phyloP scores from a whole-genome alignment of 2,113 vertebrate genomes.

The Dicerorhinus sumatrensis region DNA sequence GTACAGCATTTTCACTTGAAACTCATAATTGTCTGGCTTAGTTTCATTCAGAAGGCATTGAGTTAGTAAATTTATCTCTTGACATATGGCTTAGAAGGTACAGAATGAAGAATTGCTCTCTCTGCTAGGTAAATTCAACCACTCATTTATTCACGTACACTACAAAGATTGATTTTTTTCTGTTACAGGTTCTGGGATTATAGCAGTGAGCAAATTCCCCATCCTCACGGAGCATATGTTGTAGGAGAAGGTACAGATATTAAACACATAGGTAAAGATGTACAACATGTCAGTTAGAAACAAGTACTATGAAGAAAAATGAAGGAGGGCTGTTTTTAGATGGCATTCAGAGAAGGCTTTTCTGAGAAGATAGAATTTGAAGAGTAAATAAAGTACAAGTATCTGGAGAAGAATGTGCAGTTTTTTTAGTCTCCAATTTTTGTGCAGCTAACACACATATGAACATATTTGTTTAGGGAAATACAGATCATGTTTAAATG shows the following conservation, averaged over 20 bases:
- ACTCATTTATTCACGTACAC: fast-evolving
- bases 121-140: background rate
- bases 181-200: background rate
- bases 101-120: background rate
- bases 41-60: background rate
- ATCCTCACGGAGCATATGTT: fast-evolving
- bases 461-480: background rate
- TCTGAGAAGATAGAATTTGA: background rate
- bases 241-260: background rate
- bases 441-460: background rate
- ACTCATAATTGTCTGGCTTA: background rate
- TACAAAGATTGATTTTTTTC: background rate
- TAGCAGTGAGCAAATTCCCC: fast-evolving
- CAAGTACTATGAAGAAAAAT: background rate
- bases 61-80: background rate
- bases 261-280: background rate
- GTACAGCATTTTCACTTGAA: background rate
- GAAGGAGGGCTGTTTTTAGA: background rate
- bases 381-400: background rate
- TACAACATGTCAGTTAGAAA: background rate
- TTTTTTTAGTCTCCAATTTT: background rate
- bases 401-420: background rate
- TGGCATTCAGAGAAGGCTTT: fast-evolving
- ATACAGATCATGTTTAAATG: background rate
- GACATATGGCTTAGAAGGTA: background rate